A percentile compares a stretch with the other conserved stretches of the same genome.
phyloP scores from a whole-genome alignment of 2,888 invertebrate species.

The Phlogophora meticulosa region DNA sequence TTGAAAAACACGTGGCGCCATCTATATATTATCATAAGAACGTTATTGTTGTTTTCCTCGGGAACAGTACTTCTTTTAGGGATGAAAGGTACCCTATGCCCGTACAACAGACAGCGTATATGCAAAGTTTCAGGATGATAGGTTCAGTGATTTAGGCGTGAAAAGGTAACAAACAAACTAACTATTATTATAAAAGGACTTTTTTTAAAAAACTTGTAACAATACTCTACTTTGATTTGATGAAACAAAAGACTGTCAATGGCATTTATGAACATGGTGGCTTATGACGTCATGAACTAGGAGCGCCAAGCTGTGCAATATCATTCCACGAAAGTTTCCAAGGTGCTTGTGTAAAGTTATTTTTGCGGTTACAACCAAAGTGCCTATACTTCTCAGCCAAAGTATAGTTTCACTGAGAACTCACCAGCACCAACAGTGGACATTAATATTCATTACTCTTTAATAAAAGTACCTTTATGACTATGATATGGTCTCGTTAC shows the following conservation, averaged over 20 bases:
- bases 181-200: too few relatives aligned
- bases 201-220: too few relatives aligned
- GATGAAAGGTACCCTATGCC: too few relatives aligned
- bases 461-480: slow-evolving; percentile 27
- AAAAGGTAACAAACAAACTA: too few relatives aligned
- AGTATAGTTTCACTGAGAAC: slow-evolving; percentile 20
- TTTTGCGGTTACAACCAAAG: slow-evolving; percentile 8
- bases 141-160: too few relatives aligned
- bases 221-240: too few relatives aligned
- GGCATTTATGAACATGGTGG: neutral
- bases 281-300: neutral
- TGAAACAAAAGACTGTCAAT: neutral
- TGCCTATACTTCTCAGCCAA: slow-evolving; percentile 21
- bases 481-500: neutral
- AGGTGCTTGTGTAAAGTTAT: neutral
- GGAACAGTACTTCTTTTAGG: too few relatives aligned
- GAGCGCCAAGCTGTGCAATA: slow-evolving; percentile 4
- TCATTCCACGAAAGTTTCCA: slow-evolving; percentile 1
- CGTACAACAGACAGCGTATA: too few relatives aligned
- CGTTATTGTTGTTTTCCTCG: too few relatives aligned
- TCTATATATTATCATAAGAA: too few relatives aligned
- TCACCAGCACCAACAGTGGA: neutral
- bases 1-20: too few relatives aligned
- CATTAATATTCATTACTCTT: neutral
- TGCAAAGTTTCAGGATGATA: too few relatives aligned